phyloP scores from a whole-genome alignment of 2,113 vertebrate species.

The Seriola rivoliana region DNA sequence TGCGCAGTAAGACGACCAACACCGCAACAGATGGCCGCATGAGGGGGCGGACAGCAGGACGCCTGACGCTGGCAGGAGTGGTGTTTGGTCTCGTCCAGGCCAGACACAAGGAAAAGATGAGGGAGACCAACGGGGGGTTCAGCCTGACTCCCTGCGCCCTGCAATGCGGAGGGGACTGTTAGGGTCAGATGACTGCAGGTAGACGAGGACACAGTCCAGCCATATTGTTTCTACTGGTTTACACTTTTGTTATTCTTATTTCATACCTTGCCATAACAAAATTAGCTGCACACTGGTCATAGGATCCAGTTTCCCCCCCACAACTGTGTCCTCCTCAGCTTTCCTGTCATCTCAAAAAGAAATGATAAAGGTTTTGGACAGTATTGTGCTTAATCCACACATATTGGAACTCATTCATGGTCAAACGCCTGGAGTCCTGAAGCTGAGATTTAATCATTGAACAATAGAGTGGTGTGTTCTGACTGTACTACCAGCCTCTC shows the following conservation, averaged over 20 bases:
- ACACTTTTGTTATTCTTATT: background rate
- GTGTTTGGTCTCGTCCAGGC: conserved; percentile 94
- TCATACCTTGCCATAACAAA: conserved; percentile 32
- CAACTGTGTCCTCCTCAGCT: conserved; percentile 2
- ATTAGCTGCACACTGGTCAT: conserved; percentile 8
- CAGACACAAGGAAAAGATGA: conserved; percentile 93
- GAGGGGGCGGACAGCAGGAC: conserved; percentile 83
- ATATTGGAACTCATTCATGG: background rate
- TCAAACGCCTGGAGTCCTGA: conserved; percentile 6
- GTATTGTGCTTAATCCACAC: background rate
- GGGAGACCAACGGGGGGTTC: conserved; percentile 85
- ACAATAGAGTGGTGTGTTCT: background rate
- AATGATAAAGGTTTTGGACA: background rate
- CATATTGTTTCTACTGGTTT: conserved; percentile 24
- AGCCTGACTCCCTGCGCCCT: conserved; percentile 27
- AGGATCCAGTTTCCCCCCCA: background rate
- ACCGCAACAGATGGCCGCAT: conserved; percentile 72
- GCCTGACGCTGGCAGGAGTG: conserved; percentile 91
- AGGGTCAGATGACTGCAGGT: background rate
- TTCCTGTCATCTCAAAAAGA: background rate
- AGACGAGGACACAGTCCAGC: background rate
- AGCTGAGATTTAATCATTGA: background rate
- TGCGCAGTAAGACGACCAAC: conserved; percentile 81
- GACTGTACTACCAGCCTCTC: conserved; percentile 9
- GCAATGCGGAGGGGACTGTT: conserved; percentile 47